phyloP scores from a whole-genome alignment of 2,797 vertebrate genomes.

The Sarcophilus harrisii region DNA sequence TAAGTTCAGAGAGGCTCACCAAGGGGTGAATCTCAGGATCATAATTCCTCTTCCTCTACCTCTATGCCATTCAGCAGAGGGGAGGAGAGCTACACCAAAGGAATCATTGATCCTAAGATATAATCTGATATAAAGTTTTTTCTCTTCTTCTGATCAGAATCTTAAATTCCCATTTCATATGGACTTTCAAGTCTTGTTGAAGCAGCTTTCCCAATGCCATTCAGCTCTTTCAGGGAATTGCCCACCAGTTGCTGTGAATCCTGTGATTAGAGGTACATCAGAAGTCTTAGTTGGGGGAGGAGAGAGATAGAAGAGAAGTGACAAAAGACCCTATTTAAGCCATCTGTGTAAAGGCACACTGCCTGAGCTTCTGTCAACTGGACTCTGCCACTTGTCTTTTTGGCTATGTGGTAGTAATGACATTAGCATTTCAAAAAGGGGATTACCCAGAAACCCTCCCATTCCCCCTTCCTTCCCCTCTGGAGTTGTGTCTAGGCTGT shows the following conservation, averaged over 20 bases:
- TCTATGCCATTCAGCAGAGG: not conserved
- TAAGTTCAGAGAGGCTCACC: not conserved
- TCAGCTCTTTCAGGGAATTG: not conserved
- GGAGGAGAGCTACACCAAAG: not conserved
- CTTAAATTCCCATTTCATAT: not conserved
- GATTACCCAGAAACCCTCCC: not conserved
- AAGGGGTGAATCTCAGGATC: not conserved
- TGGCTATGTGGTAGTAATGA: conserved; percentile 76
- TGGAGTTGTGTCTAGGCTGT: conserved; percentile 50
- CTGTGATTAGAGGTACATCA: not conserved
- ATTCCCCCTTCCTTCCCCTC: not conserved
- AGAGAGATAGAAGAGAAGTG: conserved; percentile 13
- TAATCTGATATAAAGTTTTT: not conserved
- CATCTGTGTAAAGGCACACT: conserved; percentile 63
- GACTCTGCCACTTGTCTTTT: conserved; percentile 65
- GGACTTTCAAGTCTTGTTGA: not conserved
- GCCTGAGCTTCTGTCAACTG: not conserved
- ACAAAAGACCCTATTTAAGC: conserved; percentile 72
- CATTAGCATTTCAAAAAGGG: conserved; percentile 82
- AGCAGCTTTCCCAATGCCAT: not conserved
- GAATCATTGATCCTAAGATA: not conserved
- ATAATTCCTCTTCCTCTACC: not conserved
- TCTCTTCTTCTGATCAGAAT: not conserved
- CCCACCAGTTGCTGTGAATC: not conserved
- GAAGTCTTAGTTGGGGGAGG: not conserved